Percentiles rank a stretch among this genome's conserved stretches.
Conservation (phyloP, 2,113 vertebrate species). For the Ictidomys tridecemlineatus region DNA sequence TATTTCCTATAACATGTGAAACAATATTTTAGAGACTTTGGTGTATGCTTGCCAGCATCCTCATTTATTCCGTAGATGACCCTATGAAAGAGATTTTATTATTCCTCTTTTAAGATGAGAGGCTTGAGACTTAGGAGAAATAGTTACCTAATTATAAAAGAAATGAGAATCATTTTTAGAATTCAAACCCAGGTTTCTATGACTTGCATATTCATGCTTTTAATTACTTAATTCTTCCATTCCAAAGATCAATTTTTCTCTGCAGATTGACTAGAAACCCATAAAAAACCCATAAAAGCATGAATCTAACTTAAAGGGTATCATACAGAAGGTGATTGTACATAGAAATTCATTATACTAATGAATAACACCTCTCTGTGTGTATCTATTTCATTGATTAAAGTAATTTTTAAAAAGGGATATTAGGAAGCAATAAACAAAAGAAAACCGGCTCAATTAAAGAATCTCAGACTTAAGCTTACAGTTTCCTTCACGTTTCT, state of each 20-base stretch:
- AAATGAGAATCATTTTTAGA: not conserved
- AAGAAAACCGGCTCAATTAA: not conserved
- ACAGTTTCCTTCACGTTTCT: not conserved
- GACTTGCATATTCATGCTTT: not conserved
- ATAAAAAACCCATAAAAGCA: not conserved
- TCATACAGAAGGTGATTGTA: not conserved
- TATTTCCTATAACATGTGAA: not conserved
- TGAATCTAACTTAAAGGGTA: not conserved
- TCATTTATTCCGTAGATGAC: not conserved
- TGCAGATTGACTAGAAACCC: not conserved
- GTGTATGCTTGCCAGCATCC: not conserved
- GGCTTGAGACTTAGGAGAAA: not conserved
- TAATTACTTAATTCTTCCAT: not conserved
- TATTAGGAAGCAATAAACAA: not conserved
- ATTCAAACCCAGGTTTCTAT: not conserved
- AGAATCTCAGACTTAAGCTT: not conserved
- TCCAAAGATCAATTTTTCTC: not conserved
- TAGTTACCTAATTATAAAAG: not conserved
- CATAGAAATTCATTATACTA: not conserved
- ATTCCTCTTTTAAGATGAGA: not conserved
- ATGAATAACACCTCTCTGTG: not conserved
- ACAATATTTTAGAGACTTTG: not conserved
- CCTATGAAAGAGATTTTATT: not conserved
- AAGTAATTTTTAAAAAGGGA: not conserved
- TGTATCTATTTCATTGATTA: not conserved